Evolutionary conservation across 1,140 invertebrate species (phyloP).

Genomic region (Drosophila persimilis): DNA sequence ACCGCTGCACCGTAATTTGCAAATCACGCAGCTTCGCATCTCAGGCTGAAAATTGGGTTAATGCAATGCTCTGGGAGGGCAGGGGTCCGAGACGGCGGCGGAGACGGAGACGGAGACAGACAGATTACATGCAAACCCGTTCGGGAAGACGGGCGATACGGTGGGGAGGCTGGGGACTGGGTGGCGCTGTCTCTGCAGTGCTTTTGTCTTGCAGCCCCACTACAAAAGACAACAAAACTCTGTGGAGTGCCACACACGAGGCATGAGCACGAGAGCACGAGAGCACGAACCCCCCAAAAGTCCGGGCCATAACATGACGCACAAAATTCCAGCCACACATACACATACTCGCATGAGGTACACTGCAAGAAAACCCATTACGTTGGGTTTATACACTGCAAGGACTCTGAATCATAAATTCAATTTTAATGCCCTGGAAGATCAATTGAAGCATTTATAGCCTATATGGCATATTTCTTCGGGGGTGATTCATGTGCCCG

Average conservation of each 20-base stretch:
- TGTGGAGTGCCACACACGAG: slow-evolving; percentile 63
- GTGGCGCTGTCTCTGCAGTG: slow-evolving; percentile 54
- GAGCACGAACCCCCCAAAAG: slow-evolving; percentile 24
- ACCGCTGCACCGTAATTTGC: slow-evolving; percentile 58
- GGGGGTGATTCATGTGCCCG: not conserved
- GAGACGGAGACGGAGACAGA: slow-evolving; percentile 24
- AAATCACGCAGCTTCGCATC: slow-evolving; percentile 79
- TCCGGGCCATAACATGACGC: slow-evolving; percentile 59
- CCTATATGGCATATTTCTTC: too few species aligned
- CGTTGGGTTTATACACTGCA: too few species aligned
- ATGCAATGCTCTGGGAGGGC: slow-evolving; percentile 60
- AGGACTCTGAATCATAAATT: slow-evolving; percentile 7
- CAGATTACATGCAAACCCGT: slow-evolving; percentile 71
- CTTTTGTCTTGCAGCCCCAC: slow-evolving; percentile 64
- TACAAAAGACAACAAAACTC: slow-evolving; percentile 78
- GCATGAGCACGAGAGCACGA: not conserved
- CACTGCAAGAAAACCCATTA: slow-evolving; percentile 6
- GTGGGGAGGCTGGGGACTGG: slow-evolving; percentile 6
- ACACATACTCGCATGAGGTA: not conserved
- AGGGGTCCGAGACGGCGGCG: slow-evolving; percentile 11
- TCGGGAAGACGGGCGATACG: not conserved
- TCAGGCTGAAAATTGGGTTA: slow-evolving; percentile 78
- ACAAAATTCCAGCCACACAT: slow-evolving; percentile 60
- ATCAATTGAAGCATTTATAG: too few species aligned
- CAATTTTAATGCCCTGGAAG: too few species aligned